Evolutionary conservation across 2,797 vertebrate genomes (phyloP), one percentile per base, ranked within the genome.

Genomic region (Melopsittacus undulatus): DNA sequence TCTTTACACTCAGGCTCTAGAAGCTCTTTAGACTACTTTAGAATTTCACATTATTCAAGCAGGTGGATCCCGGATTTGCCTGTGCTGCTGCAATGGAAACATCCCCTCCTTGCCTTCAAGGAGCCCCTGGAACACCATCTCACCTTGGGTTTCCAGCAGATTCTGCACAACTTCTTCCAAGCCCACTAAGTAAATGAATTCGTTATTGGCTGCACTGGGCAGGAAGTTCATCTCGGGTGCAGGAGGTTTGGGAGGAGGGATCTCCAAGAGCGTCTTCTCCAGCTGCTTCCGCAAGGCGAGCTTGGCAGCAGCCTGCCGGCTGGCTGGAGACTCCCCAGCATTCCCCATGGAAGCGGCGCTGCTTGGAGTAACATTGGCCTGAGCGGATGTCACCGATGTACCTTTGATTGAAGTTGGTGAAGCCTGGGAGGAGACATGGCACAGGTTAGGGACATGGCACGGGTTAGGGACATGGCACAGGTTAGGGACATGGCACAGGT

Each of bases 151-250:
- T 95, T 99, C 99, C 79, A 99, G 98, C 93, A 99, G 98, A 92
- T 99, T 99, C 96, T 99, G 99, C 86, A 99, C 99, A 76, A 99
- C 99, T 95, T 99, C 99, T 93, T 99, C 99, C 95, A 99, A 97
- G 7, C 99, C 99, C 19, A 99, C 98, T 96, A 99, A 96, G 98
- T 99, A 99, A 96, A 99, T 99, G 90, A 99, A 99, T 96, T 99
- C 99, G 17, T 99, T 99, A 92, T 99, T 99, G 89, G 99, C 99
- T 3, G 99, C 99, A 1, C 99, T 99, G 4, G 99, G 99, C 95
- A 99, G 97, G 96, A 99, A 99, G 95, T 98, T 99, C 97, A 99
- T 99, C 96, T 99, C 99, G 0, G 99, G 99, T 0, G 99, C 98
- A 0, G 99, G 99, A 0, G 99, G 99, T 89, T 99, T 99, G 38